phyloP scores from a whole-genome alignment of 2,113 vertebrate species.

The Lepus timidus region DNA sequence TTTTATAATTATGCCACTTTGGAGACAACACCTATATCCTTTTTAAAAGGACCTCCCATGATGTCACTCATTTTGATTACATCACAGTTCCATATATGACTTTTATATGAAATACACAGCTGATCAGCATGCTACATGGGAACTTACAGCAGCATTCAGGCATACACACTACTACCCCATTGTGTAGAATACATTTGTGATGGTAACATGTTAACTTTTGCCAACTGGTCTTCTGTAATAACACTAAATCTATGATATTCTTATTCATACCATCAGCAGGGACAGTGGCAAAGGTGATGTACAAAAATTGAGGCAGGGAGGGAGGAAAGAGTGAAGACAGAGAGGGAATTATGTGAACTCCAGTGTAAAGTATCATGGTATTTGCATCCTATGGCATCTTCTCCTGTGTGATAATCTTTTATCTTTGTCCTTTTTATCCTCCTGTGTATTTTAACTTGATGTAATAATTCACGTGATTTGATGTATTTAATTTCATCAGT shows the following conservation, averaged over 20 bases:
- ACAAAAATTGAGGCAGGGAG: not conserved
- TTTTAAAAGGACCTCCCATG: not conserved
- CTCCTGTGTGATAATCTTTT: not conserved
- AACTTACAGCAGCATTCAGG: not conserved
- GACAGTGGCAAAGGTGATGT: not conserved
- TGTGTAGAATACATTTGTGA: not conserved
- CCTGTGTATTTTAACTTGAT: not conserved
- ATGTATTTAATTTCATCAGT: not conserved
- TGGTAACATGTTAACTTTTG: not conserved
- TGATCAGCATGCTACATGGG: not conserved
- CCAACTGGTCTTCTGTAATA: not conserved
- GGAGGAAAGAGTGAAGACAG: not conserved
- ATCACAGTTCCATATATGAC: not conserved
- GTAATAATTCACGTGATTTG: not conserved
- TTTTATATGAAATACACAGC: not conserved
- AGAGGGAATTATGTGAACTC: not conserved
- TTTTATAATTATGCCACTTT: not conserved
- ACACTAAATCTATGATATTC: not conserved
- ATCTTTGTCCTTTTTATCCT: not conserved
- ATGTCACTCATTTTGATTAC: not conserved
- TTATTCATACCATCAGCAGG: not conserved
- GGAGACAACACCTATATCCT: not conserved
- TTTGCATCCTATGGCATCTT: not conserved
- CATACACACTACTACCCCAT: not conserved
- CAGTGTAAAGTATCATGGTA: not conserved